These are phyloP conservation scores for Rosalia funebris DNA, from an alignment of 2,888 invertebrate species.

Conservation along the genomic window DNA sequence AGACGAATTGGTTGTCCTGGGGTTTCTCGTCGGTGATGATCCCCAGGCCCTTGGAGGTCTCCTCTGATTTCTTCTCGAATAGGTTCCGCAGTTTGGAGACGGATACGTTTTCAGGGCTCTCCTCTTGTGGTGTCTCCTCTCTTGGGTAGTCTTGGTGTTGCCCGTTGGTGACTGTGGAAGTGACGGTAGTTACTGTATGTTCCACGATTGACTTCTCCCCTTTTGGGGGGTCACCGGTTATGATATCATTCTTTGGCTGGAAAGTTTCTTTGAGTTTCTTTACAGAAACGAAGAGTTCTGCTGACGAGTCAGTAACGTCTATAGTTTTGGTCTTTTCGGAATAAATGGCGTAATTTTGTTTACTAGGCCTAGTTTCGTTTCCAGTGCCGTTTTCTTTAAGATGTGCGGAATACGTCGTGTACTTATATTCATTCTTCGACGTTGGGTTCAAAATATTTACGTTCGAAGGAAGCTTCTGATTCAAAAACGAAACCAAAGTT, in stretches of 20 bases:
- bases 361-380: not conserved
- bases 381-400: not conserved
- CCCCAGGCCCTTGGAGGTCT: slow-evolving; percentile 10
- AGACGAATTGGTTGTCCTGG: not conserved
- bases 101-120: not conserved
- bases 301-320: not conserved
- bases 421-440: not conserved
- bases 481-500: slow-evolving; percentile 40
- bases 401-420: not conserved
- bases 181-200: too few species aligned
- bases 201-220: too few species aligned
- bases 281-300: slow-evolving; percentile 17
- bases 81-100: slow-evolving; percentile 17
- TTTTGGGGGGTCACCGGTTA: not conserved
- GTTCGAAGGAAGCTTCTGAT: slow-evolving; percentile 41
- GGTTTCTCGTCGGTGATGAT: not conserved
- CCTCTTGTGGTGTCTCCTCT: not conserved
- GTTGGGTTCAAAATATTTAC: not conserved
- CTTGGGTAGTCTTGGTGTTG: too few species aligned
- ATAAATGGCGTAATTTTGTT: not conserved
- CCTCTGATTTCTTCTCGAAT: slow-evolving; percentile 16
- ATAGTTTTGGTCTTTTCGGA: slow-evolving; percentile 1
- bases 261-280: slow-evolving; percentile 28
- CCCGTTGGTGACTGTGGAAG: too few species aligned
- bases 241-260: slow-evolving; percentile 1